phyloP scores from a whole-genome alignment of 2,797 vertebrate genomes.

The Trichosurus vulpecula region DNA sequence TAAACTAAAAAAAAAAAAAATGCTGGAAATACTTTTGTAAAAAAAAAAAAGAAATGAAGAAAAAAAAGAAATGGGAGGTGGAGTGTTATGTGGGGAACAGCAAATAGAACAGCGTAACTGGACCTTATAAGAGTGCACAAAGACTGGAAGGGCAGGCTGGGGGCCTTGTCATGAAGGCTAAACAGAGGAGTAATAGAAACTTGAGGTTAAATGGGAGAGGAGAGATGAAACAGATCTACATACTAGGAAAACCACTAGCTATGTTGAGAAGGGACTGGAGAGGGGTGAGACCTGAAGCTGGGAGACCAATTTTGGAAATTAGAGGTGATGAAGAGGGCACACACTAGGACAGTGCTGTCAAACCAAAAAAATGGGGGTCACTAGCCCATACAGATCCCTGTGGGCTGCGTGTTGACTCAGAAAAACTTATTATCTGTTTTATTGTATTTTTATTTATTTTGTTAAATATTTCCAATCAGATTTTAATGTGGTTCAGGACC shows the following conservation, averaged over 20 bases:
- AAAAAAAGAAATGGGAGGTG: background rate
- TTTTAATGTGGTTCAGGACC: background rate
- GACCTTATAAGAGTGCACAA: background rate
- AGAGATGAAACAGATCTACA: background rate
- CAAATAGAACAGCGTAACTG: too few relatives aligned
- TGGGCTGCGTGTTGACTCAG: background rate
- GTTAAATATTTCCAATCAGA: background rate
- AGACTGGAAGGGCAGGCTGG: background rate
- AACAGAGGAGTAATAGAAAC: background rate
- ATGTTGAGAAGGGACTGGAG: background rate
- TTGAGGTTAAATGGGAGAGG: background rate
- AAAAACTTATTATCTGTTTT: background rate
- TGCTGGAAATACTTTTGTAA: too few relatives aligned
- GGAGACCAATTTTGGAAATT: background rate
- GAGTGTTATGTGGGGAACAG: background rate
- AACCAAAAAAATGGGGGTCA: background rate
- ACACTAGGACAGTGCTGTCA: background rate
- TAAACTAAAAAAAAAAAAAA: too few relatives aligned
- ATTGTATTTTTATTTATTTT: background rate
- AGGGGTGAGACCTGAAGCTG: background rate
- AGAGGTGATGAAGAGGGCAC: background rate
- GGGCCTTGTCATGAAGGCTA: background rate
- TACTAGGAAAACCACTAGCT: background rate
- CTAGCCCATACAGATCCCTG: background rate
- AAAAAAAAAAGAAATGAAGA: too few relatives aligned